Base-by-base conservation (phyloP, 2,113 vertebrate genomes). In the Scophthalmus maximus region DNA sequence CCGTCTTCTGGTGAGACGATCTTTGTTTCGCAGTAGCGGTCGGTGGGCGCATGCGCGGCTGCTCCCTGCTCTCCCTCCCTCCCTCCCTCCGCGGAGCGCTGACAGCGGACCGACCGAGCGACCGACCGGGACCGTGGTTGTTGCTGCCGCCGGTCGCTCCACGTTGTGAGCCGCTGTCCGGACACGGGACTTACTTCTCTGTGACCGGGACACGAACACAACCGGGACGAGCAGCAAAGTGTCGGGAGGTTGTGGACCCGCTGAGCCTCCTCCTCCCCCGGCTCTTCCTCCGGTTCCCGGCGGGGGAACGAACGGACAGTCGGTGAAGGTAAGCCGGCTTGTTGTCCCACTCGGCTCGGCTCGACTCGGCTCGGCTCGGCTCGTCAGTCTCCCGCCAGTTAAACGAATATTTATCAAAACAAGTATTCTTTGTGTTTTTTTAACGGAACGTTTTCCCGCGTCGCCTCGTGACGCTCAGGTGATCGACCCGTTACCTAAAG, bases 11-110 rank as follows among this genome's bases (percentile, higher is more conserved):
- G 46, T 15, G 59, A 66, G 58, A 80, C 69, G 66, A 89, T 85
- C 87, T 89, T 46, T 44, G 85, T 73, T 82, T 83, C 42, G 62
- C 80, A 69, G 75, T 51, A 49, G 68, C 59, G 15, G 51, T 17
- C 0, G n/a, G 4, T 18, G 11, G 3, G 52, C 83, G 85, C 88
- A 86, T 83, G 88, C 81, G 83, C 74, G 9, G 26, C 42, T 58
- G 58, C 78, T 64, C 60, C 44, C n/a, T n/a, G n/a, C n/a, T n/a
- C n/a, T n/a, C n/a, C n/a, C n/a, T n/a, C n/a, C n/a, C n/a, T n/a
- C n/a, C 22, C 59, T 36, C 52, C 50, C 38, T 0, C 40, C 18
- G n/a, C 69, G 23, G 56, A 17, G 22, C 64, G 63, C 68, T 82
- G 71, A 64, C 70, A 70, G 79, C 77, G 72, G 79, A 32, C 65